phyloP scores from a whole-genome alignment of 2,888 invertebrate species.

The Thecophora atra region DNA sequence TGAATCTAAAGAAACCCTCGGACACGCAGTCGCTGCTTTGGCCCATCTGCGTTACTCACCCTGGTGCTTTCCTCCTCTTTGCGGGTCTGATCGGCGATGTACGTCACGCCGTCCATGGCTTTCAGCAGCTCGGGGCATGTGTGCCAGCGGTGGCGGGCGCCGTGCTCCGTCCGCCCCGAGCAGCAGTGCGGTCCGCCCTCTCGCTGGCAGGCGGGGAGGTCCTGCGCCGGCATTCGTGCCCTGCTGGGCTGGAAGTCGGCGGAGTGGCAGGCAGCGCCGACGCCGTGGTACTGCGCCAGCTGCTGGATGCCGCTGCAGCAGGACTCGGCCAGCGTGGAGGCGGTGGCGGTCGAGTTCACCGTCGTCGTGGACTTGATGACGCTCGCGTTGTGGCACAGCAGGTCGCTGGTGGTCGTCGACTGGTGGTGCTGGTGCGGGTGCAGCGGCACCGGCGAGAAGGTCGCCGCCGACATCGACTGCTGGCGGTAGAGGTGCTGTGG shows the following conservation, averaged over 20 bases:
- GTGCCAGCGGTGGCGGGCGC: constrained; percentile 81
- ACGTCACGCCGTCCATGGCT: constrained; percentile 91
- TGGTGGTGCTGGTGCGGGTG: constrained; percentile 65
- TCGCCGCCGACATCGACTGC: constrained; percentile 64
- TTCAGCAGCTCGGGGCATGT: constrained; percentile 91
- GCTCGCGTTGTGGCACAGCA: constrained; percentile 61
- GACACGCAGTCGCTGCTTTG: not conserved
- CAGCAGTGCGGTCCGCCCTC: constrained; percentile 69
- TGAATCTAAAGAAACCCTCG: no score
- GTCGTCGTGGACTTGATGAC: constrained; percentile 66
- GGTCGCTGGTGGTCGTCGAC: constrained; percentile 64
- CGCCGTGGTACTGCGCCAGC: constrained; percentile 59
- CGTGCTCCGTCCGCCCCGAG: constrained; percentile 64
- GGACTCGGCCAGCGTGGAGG: constrained; percentile 62
- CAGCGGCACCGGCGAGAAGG: constrained; percentile 63
- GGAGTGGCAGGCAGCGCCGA: constrained; percentile 59
- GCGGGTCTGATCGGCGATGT: constrained; percentile 91
- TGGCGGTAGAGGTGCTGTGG: constrained; percentile 61
- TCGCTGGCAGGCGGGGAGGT: constrained; percentile 58
- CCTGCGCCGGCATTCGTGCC: constrained; percentile 46
- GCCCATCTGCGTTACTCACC: constrained; percentile 68
- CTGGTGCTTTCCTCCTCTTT: constrained; percentile 91
- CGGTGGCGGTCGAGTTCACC: constrained; percentile 62
- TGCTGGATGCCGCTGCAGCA: constrained; percentile 62
- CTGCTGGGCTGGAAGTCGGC: constrained; percentile 56